Evolutionary conservation across 2,797 vertebrate genomes (phyloP), one percentile per base, ranked within the genome.

Genomic region (Macropus fuliginosus): DNA sequence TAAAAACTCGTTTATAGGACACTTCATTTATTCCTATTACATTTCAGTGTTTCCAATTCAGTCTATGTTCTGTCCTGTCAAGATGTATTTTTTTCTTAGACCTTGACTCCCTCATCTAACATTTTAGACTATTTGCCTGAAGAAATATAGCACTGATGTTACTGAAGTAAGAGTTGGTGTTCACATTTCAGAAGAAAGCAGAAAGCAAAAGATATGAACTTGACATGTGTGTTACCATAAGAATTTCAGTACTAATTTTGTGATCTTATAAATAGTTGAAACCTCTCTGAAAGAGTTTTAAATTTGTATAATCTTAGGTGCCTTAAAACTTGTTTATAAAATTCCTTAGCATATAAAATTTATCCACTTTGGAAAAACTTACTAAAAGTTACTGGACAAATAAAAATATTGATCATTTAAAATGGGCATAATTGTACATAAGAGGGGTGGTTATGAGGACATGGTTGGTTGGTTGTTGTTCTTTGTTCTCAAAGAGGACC

Each of bases 371-470:
- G 54, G 50, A 96, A 24, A 52, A 93, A 95, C 34, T 94, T 3
- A 90, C 34, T 92, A 6, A 40, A n/a, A 95, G 93, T 11, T 46
- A 46, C 9, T 29, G 11, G 5, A 55, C 89, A 31, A 94, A 54
- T 91, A 54, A 94, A 96, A 96, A 92, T 56, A 56, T 56, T 93
- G 55, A 74, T 24, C 90, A 97, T 96, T 91, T 28, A 92, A 97
- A 97, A 97, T 96, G 66, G 95, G 74, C 28, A 92, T 55, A 94
- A 97, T 96, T 92, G 94, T 54, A 24, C 50, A 95, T 89, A 93
- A 96, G 93, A 92, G 59, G 93, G 0, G 57, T 52, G 90, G 0
- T 59, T 96, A 81, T 93, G 89, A 24, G 31, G 12, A 12, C 12
- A 62, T 56, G 50, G 5, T 52, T 52, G 46, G 2, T 46, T 46